A percentile compares a stretch with the other conserved stretches of the same genome.
Evolutionary conservation across 2,888 invertebrate species (phyloP).

Genomic region (Lochmaea crataegi): DNA sequence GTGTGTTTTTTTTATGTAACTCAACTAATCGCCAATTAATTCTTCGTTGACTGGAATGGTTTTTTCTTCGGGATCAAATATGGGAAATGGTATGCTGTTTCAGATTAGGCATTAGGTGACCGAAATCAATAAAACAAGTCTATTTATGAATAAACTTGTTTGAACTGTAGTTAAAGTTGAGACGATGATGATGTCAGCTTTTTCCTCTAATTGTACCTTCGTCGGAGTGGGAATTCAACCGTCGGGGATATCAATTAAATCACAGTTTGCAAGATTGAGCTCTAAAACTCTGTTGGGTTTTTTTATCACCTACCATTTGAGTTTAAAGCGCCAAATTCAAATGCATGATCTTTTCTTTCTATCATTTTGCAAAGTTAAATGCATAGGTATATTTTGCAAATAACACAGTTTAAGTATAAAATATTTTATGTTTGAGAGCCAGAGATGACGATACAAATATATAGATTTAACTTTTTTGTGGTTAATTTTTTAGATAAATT

Average conservation of each 20-base stretch:
- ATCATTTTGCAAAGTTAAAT: no score
- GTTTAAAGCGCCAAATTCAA: no score
- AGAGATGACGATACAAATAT: no score
- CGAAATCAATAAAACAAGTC: constrained; percentile 32
- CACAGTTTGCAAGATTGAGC: neutral
- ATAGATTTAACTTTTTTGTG: no score
- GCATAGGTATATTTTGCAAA: no score
- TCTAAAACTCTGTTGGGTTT: no score
- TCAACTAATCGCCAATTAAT: constrained; percentile 39
- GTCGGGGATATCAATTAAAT: neutral
- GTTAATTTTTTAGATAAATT: no score
- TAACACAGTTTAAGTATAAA: no score
- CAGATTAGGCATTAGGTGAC: constrained; percentile 37
- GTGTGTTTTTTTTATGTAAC: constrained; percentile 30
- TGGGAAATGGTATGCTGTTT: constrained; percentile 35
- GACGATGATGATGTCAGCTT: constrained; percentile 24
- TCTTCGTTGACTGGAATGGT: constrained; percentile 26
- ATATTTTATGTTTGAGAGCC: no score
- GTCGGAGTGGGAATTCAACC: neutral
- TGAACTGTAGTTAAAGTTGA: constrained; percentile 27
- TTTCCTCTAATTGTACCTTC: constrained; percentile 28
- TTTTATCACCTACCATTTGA: no score
- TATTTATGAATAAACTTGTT: constrained; percentile 36
- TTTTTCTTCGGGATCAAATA: constrained; percentile 34
- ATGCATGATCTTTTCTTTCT: no score